Evolutionary conservation across 2,113 vertebrate genomes (phyloP).

Genomic region (Hucho hucho): DNA sequence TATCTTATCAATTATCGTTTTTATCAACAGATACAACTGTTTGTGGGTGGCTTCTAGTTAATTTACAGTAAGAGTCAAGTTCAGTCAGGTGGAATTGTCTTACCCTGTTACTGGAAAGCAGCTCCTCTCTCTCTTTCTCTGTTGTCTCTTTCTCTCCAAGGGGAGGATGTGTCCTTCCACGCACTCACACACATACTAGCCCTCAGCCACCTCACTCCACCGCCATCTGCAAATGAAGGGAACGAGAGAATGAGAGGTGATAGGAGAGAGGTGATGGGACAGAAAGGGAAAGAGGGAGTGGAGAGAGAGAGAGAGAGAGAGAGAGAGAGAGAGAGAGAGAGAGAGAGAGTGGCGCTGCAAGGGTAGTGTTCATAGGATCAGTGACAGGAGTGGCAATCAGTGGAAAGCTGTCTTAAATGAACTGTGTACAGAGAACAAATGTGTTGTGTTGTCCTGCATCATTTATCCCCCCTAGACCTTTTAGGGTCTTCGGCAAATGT

Average conservation of each 20-base stretch:
- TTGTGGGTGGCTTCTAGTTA: not conserved
- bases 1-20: too few species aligned
- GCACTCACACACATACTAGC: not conserved
- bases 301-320: not conserved
- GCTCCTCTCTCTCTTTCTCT: conserved; percentile 12
- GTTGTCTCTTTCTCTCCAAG: conserved; percentile 14
- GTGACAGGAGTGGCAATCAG: not conserved
- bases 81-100: not conserved
- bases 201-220: conserved; percentile 16
- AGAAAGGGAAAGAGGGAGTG: not conserved
- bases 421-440: not conserved
- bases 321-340: not conserved
- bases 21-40: not conserved
- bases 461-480: too few species aligned
- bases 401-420: not conserved
- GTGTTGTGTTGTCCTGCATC: too few species aligned
- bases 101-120: conserved; percentile 3
- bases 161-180: conserved; percentile 6
- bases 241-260: not conserved
- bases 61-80: conserved; percentile 24
- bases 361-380: not conserved
- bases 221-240: conserved; percentile 31
- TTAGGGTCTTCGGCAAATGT: too few species aligned
- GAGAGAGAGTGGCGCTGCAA: not conserved
- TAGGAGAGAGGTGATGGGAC: not conserved